Percentiles rank a stretch among this genome's conserved stretches.
Evolutionary conservation across 2,888 invertebrate genomes (phyloP).

Genomic region (Eutolmus rufibarbis): DNA sequence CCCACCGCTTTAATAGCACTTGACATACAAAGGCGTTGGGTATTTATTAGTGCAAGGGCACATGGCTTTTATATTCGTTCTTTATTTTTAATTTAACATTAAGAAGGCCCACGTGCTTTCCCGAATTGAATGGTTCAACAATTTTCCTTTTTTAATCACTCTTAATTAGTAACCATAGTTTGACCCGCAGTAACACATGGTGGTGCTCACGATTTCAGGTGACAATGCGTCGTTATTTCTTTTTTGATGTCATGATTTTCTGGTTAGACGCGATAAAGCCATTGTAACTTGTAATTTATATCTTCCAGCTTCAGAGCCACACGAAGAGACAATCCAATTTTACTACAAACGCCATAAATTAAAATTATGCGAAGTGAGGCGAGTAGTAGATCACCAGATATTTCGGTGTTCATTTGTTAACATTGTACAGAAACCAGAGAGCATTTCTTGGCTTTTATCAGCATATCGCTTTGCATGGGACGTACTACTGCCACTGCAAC

Average conservation of each 20-base stretch:
- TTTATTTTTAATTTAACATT: not conserved
- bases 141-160: not conserved
- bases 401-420: conserved; percentile 19
- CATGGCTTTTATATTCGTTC: not conserved
- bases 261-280: not conserved
- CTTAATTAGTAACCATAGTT: conserved; percentile 2
- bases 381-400: conserved; percentile 19
- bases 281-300: not conserved
- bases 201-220: not conserved
- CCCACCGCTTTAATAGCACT: not conserved
- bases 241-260: not conserved
- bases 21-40: not conserved
- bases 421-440: not conserved
- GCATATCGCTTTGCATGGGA: not conserved
- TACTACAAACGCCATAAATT: conserved; percentile 1
- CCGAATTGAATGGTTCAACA: not conserved
- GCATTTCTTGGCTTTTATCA: not conserved
- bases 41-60: not conserved
- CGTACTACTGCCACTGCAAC: not conserved
- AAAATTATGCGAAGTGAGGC: not conserved
- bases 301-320: not conserved
- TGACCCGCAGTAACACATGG: not conserved
- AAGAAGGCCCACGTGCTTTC: not conserved
- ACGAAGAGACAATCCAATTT: conserved; percentile 1
- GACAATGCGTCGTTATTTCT: conserved; percentile 7